A percentile compares a stretch with the other conserved stretches of the same genome.
Evolutionary conservation across 2,113 vertebrate species (phyloP).

Genomic region (Forbesichthys agassizii): DNA sequence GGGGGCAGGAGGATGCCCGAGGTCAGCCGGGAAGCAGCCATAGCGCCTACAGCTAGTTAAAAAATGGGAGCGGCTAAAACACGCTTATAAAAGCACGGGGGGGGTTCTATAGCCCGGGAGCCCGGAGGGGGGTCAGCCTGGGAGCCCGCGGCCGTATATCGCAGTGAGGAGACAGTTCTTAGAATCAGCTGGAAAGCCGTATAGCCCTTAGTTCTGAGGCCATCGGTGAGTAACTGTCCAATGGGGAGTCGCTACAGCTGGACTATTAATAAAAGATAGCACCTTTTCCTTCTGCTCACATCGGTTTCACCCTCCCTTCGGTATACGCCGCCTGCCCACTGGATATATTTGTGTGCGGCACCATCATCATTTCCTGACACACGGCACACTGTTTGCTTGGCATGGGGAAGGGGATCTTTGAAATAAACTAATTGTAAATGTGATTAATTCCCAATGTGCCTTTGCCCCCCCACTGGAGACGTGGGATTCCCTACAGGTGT

Average conservation of each 20-base stretch:
- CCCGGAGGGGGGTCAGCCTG: conserved; percentile 57
- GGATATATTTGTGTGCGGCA: conserved; percentile 53
- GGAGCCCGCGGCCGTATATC: conserved; percentile 67
- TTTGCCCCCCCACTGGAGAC: conserved; percentile 23
- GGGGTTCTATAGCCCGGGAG: conserved; percentile 61
- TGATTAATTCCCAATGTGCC: conserved; percentile 31
- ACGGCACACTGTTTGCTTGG: conserved; percentile 59
- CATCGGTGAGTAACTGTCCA: conserved; percentile 77
- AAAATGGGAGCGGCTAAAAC: conserved; percentile 61
- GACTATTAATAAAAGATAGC: conserved; percentile 81
- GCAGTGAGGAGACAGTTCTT: conserved; percentile 73
- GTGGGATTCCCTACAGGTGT: conserved; percentile 54
- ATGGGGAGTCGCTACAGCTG: conserved; percentile 74
- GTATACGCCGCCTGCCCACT: conserved; percentile 45
- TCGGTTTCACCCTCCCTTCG: conserved; percentile 42
- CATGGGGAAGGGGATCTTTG: conserved; percentile 1
- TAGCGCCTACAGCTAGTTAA: conserved; percentile 72
- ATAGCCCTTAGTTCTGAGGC: conserved; percentile 72
- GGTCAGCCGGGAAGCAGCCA: conserved; percentile 51
- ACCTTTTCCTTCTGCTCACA: conserved; percentile 36
- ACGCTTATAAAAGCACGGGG: conserved; percentile 46
- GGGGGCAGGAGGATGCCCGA: conserved; percentile 31
- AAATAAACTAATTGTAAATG: conserved; percentile 10
- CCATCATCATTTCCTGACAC: conserved; percentile 64
- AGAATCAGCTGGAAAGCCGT: conserved; percentile 71